Percentiles rank a stretch among this genome's conserved stretches.
Conservation (phyloP, 2,113 vertebrate genomes). For the Paramisgurnus dabryanus region DNA sequence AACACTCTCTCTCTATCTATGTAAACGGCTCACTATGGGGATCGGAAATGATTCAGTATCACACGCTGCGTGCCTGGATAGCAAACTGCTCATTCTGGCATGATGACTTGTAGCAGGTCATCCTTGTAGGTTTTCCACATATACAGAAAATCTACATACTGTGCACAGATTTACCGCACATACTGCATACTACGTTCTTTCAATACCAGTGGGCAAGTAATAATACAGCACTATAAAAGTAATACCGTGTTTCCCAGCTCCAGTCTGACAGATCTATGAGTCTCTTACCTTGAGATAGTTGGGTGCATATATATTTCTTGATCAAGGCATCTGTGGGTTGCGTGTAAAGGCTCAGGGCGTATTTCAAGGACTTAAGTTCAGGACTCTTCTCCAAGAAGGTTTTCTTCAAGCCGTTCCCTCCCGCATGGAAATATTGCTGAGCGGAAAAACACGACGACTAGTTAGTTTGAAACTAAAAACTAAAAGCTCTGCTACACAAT, state of each 20-base stretch:
- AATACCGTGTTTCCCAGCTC: neutral
- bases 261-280: neutral
- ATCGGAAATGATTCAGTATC: too few relatives aligned
- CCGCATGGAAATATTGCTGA: slow-evolving; percentile 99
- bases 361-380: slow-evolving; percentile 92
- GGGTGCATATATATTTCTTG: slow-evolving; percentile 97
- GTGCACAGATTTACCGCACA: neutral
- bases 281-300: slow-evolving; percentile 90
- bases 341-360: slow-evolving; percentile 96
- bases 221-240: too few relatives aligned
- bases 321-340: slow-evolving; percentile 96
- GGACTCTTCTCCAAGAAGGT: slow-evolving; percentile 96
- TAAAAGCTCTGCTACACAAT: too few relatives aligned
- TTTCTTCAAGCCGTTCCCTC: slow-evolving; percentile 97
- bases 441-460: neutral
- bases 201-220: neutral
- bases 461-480: neutral
- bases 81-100: neutral
- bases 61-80: too few relatives aligned
- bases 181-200: neutral
- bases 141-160: neutral
- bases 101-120: neutral
- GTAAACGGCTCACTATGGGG: too few relatives aligned
- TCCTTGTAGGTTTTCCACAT: neutral
- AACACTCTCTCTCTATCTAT: too few relatives aligned